Evolutionary conservation across 2,113 vertebrate genomes (phyloP).

Genomic region (Ivindomyrus marchei): DNA sequence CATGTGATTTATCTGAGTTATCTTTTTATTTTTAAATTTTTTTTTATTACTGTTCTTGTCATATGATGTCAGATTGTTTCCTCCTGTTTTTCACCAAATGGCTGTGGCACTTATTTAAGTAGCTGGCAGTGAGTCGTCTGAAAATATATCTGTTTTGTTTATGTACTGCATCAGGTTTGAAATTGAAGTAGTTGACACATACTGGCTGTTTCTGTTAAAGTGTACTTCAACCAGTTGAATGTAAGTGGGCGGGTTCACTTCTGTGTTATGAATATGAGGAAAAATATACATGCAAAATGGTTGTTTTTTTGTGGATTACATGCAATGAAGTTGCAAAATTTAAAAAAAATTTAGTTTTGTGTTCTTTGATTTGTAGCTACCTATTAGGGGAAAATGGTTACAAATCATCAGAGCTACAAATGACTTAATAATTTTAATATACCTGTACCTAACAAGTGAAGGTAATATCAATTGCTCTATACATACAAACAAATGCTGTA

Average conservation of each 20-base stretch:
- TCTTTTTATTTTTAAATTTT: not conserved
- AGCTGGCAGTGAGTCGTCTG: not conserved
- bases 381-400: not conserved
- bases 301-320: not conserved
- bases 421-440: not conserved
- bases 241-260: not conserved
- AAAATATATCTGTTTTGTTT: not conserved
- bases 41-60: not conserved
- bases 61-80: not conserved
- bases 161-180: not conserved
- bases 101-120: not conserved
- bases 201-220: not conserved
- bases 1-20: not conserved
- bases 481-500: too few species aligned
- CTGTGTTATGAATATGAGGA: not conserved
- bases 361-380: not conserved
- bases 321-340: too few species aligned
- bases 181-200: not conserved
- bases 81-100: not conserved
- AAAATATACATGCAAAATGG: not conserved
- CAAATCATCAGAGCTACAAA: not conserved
- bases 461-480: too few species aligned
- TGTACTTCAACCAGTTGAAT: not conserved
- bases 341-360: too few species aligned
- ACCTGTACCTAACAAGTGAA: not conserved